phyloP scores from a whole-genome alignment of 2,113 vertebrate genomes.

The Synodontis membranacea region DNA sequence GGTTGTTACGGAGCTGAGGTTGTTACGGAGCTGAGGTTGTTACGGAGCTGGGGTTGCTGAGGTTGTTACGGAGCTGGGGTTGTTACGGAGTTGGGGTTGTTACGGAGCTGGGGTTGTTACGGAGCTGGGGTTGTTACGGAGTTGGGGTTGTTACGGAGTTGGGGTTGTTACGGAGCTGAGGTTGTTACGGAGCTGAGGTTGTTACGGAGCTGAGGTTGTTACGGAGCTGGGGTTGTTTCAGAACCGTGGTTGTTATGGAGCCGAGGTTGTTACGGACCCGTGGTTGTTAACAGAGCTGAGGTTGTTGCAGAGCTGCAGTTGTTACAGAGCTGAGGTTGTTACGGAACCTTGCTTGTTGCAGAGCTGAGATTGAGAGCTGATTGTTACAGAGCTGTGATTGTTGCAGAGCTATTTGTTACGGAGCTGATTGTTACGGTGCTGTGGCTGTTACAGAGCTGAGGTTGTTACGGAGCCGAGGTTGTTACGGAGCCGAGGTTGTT shows the following conservation, averaged over 20 bases:
- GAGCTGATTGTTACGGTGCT: background rate
- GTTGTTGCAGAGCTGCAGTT: background rate
- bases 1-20: background rate
- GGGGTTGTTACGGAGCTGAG: background rate
- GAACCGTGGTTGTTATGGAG: background rate
- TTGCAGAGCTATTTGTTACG: background rate
- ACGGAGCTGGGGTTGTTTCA: background rate
- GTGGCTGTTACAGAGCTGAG: background rate
- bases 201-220: background rate
- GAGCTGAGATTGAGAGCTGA: background rate
- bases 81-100: background rate
- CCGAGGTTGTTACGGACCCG: background rate
- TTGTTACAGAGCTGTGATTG: background rate
- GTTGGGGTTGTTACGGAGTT: background rate
- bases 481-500: background rate
- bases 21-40: background rate
- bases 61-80: background rate
- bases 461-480: background rate
- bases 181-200: background rate
- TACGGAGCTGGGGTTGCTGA: background rate
- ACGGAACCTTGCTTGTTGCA: background rate
- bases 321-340: background rate
- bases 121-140: background rate
- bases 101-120: background rate
- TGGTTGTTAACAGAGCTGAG: background rate